Evolutionary conservation across 1,140 invertebrate species (phyloP).

Genomic region (Sarcophaga bullata): DNA sequence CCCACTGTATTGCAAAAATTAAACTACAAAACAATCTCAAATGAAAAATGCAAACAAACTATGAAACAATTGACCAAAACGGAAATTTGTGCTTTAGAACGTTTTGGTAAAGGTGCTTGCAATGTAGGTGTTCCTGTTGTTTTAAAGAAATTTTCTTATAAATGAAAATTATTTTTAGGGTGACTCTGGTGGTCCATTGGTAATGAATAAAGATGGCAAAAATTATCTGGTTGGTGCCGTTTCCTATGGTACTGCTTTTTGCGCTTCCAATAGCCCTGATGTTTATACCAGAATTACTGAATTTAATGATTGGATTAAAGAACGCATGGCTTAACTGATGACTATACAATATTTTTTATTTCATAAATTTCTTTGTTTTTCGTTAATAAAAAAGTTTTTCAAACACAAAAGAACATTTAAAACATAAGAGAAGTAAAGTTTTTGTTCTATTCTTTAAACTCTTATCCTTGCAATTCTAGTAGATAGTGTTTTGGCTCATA

Average conservation of each 20-base stretch:
- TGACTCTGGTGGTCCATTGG: conserved; percentile 78
- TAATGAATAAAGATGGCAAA: conserved; percentile 53
- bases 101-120: conserved; percentile 66
- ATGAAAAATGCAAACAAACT: conserved; percentile 55
- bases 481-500: too few species aligned
- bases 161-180: conserved; percentile 67
- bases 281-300: conserved; percentile 69
- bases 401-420: conserved; percentile 39
- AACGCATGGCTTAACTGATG: conserved; percentile 51
- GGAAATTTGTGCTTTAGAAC: conserved; percentile 67
- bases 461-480: too few species aligned
- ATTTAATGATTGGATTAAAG: conserved; percentile 67
- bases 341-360: not conserved
- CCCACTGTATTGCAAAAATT: conserved; percentile 56
- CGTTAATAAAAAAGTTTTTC: not conserved
- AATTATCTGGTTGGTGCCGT: conserved; percentile 73
- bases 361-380: not conserved
- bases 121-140: conserved; percentile 51
- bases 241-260: conserved; percentile 75
- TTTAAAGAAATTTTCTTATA: not conserved
- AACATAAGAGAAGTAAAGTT: conserved; percentile 51
- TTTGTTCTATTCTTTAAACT: too few species aligned
- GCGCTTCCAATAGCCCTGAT: conserved; percentile 67
- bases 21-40: conserved; percentile 56
- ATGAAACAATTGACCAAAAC: conserved; percentile 62